Percentiles rank a stretch among this genome's conserved stretches.
Conservation (phyloP, 2,113 vertebrate genomes). For the Megaceryle maxima region DNA sequence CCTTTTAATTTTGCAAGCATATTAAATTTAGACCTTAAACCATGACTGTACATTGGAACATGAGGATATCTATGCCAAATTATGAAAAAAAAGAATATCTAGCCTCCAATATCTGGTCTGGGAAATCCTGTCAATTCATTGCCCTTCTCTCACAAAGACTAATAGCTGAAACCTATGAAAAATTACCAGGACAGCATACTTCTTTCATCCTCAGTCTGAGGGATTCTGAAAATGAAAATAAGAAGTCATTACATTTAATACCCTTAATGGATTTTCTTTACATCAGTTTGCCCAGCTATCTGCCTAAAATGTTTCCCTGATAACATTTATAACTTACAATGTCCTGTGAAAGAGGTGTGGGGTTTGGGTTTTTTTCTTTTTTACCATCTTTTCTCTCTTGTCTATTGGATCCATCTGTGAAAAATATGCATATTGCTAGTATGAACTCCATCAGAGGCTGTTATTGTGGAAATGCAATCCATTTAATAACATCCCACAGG, state of each 20-base stretch:
- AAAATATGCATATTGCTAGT: neutral
- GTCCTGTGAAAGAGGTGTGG: neutral
- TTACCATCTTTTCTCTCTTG: neutral
- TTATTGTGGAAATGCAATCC: neutral
- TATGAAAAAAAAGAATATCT: accelerated
- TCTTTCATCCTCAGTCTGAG: neutral
- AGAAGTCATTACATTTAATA: neutral
- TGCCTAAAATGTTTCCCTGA: neutral
- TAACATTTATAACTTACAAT: neutral
- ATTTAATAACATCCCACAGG: neutral
- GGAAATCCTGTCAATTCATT: neutral
- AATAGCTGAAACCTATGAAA: neutral
- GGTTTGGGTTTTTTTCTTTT: neutral
- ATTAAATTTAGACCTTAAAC: neutral
- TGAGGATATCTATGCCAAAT: neutral
- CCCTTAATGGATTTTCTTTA: neutral
- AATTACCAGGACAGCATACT: neutral
- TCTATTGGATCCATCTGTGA: neutral
- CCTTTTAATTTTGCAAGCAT: neutral
- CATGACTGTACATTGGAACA: neutral
- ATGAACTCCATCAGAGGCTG: neutral
- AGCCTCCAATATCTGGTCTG: neutral
- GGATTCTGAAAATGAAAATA: neutral
- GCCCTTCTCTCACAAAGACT: neutral
- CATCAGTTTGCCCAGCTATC: neutral